These are phyloP conservation scores for Smittia sp. DNA, from an alignment of 2,888 invertebrate species.

Conservation along the genomic window DNA sequence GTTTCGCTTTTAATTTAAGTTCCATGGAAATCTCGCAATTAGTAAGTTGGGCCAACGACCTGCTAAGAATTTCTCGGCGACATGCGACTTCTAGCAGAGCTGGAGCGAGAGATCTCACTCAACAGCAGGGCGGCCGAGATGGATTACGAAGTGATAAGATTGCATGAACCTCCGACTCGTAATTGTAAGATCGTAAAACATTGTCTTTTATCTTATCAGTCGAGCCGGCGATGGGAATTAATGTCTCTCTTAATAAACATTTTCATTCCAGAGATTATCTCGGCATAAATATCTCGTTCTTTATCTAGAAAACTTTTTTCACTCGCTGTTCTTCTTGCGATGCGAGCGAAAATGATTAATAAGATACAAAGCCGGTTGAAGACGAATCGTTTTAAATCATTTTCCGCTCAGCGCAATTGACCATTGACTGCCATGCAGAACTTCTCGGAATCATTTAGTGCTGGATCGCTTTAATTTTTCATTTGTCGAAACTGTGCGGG, in stretches of 20 bases:
- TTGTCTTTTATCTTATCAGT: slow-evolving; percentile 26
- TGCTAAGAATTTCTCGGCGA: slow-evolving; percentile 27
- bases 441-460: slow-evolving; percentile 18
- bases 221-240: neutral
- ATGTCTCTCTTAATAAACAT: slow-evolving; percentile 19
- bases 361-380: neutral
- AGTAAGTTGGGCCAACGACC: slow-evolving; percentile 16
- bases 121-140: neutral
- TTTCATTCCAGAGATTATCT: slow-evolving; percentile 25
- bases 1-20: no score
- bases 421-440: neutral
- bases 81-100: slow-evolving; percentile 9
- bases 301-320: neutral
- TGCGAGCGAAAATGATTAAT: neutral
- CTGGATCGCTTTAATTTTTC: slow-evolving; percentile 20
- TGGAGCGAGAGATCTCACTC: no score
- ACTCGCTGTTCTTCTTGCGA: neutral
- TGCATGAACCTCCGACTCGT: neutral
- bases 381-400: neutral
- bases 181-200: slow-evolving; percentile 1
- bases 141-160: slow-evolving; percentile 22
- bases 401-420: neutral
- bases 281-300: slow-evolving; percentile 4
- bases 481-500: slow-evolving; percentile 28
- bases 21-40: neutral